phyloP scores from a whole-genome alignment of 2,113 vertebrate species.

The Rattus rattus region DNA sequence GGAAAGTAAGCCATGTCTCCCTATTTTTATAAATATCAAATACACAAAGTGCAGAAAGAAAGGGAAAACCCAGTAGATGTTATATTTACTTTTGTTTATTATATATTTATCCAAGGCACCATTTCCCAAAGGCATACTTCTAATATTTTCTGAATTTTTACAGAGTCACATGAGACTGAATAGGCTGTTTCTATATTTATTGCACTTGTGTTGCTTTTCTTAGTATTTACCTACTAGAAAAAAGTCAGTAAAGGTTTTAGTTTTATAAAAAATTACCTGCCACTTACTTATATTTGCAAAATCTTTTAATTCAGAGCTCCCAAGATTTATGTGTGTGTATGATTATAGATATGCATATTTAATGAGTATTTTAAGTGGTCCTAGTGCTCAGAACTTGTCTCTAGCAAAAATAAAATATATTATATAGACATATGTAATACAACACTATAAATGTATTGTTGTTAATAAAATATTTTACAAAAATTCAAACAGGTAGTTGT shows the following conservation, averaged over 20 bases:
- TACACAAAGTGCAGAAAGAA: neutral
- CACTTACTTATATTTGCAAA: neutral
- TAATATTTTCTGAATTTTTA: neutral
- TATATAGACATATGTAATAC: no score
- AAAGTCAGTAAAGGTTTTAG: neutral
- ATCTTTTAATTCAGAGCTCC: neutral
- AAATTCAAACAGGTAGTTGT: neutral
- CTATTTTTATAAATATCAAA: neutral
- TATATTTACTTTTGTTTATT: neutral
- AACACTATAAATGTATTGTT: neutral
- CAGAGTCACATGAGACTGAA: neutral
- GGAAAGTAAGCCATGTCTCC: neutral
- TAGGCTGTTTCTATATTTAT: neutral
- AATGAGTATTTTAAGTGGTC: neutral
- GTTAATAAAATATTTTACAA: neutral
- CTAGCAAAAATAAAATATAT: no score
- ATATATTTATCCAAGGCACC: accelerated
- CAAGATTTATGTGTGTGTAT: neutral
- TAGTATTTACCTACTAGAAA: neutral
- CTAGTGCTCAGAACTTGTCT: neutral
- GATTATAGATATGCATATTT: neutral
- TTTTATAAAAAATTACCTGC: neutral
- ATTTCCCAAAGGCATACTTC: neutral
- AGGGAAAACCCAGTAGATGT: no score
- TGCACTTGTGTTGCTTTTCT: neutral